Evolutionary conservation across 2,113 vertebrate genomes (phyloP).

Genomic region (Condylura cristata): DNA sequence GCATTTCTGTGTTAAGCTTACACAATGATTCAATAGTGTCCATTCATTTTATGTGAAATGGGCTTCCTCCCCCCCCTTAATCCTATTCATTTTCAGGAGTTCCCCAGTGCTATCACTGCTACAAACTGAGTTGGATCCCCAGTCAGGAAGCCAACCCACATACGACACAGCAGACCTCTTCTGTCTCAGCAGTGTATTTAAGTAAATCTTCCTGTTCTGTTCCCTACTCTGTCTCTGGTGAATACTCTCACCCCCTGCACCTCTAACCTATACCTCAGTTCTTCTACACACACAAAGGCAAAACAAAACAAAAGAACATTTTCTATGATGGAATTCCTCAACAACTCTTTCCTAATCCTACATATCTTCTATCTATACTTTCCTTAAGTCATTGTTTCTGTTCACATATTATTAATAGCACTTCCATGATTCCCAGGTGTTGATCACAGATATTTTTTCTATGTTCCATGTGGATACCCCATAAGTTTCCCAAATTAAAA

Average conservation of each 20-base stretch:
- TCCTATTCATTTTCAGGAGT: not conserved
- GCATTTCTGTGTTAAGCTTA: not conserved
- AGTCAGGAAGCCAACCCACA: no score
- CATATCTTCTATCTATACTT: not conserved
- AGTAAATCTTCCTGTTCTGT: no score
- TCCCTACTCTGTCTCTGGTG: no score
- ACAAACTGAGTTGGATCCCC: no score
- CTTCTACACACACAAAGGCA: no score
- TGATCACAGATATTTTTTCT: slow-evolving; percentile 7
- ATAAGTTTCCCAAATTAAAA: not conserved
- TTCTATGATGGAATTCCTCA: not conserved
- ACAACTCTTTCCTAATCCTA: not conserved
- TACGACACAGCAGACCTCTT: no score
- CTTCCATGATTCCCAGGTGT: not conserved
- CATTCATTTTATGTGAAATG: not conserved
- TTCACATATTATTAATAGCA: not conserved
- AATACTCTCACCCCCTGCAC: no score
- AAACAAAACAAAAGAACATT: not conserved
- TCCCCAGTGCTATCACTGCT: no score
- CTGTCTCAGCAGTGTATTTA: no score
- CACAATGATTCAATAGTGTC: not conserved
- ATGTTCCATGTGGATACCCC: not conserved
- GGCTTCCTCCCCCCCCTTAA: not conserved
- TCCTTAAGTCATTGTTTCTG: not conserved
- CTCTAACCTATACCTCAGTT: no score